Conservation (phyloP, 2,888 invertebrate species). For the Halictus ligatus region DNA sequence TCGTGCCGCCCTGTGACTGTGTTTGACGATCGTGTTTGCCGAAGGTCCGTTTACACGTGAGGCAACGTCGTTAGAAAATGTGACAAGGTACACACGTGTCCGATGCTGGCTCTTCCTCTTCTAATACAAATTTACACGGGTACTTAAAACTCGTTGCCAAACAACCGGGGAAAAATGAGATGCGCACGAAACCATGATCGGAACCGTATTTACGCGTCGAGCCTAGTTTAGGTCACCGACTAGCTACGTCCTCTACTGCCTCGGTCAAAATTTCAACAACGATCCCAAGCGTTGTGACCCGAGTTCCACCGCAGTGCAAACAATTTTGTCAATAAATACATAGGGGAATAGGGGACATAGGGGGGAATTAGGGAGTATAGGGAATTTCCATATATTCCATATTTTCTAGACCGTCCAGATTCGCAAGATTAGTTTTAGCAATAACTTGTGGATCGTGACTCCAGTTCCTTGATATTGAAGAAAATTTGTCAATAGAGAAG, state of each 20-base stretch:
- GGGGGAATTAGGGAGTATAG: slow-evolving; percentile 20
- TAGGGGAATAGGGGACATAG: no score
- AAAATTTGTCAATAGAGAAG: slow-evolving; percentile 14
- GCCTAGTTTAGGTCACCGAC: neutral
- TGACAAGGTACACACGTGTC: slow-evolving; percentile 72
- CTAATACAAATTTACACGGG: slow-evolving; percentile 73
- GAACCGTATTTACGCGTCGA: neutral
- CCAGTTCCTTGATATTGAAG: slow-evolving; percentile 30
- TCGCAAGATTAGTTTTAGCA: no score
- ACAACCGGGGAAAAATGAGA: slow-evolving; percentile 62
- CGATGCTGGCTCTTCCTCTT: slow-evolving; percentile 58
- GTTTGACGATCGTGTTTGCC: slow-evolving; percentile 73
- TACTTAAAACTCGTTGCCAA: slow-evolving; percentile 66
- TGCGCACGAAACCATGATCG: slow-evolving; percentile 24
- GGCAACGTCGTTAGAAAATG: slow-evolving; percentile 74
- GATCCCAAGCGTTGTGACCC: no score
- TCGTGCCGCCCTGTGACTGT: slow-evolving; percentile 68
- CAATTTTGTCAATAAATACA: no score
- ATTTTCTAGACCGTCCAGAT: neutral
- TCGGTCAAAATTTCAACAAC: no score
- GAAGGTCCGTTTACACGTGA: slow-evolving; percentile 70
- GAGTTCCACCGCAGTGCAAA: no score
- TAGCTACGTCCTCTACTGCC: no score
- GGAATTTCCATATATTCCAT: neutral
- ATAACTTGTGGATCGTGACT: neutral